A percentile compares a stretch with the other conserved stretches of the same genome.
Conservation (phyloP, 2,888 invertebrate species). For the Parapristionchus giblindavisi region DNA sequence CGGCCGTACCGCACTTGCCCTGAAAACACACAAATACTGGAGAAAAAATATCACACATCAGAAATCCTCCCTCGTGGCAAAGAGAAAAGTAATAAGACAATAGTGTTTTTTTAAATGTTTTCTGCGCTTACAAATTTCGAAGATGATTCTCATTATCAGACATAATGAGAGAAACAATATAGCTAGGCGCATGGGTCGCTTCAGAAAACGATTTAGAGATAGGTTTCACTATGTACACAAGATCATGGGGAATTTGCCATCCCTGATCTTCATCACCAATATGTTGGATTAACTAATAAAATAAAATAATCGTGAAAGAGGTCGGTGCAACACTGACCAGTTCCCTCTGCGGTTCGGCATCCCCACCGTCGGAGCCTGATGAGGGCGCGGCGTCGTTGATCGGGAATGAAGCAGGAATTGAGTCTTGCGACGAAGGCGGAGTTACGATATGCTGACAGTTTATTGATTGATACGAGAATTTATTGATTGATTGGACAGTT, state of each 20-base stretch:
- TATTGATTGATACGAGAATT: background rate
- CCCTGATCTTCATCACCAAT: too few species aligned
- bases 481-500: background rate
- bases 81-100: background rate
- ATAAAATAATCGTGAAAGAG: too few species aligned
- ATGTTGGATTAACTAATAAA: too few species aligned
- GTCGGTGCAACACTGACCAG: too few species aligned
- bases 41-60: background rate
- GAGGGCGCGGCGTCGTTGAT: constrained; percentile 5
- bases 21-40: constrained; percentile 25
- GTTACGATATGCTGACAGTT: constrained; percentile 10
- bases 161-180: too few species aligned
- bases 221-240: too few species aligned
- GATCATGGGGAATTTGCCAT: too few species aligned
- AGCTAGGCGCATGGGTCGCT: too few species aligned
- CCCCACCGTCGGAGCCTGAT: background rate
- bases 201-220: too few species aligned
- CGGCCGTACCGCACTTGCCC: constrained; percentile 65
- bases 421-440: constrained; percentile 3
- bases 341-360: constrained; percentile 1
- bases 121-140: too few species aligned
- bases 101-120: background rate
- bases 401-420: constrained; percentile 15
- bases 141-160: too few species aligned
- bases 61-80: background rate